Conservation (phyloP, 1,140 invertebrate species). For the Frieseomelitta varia region DNA sequence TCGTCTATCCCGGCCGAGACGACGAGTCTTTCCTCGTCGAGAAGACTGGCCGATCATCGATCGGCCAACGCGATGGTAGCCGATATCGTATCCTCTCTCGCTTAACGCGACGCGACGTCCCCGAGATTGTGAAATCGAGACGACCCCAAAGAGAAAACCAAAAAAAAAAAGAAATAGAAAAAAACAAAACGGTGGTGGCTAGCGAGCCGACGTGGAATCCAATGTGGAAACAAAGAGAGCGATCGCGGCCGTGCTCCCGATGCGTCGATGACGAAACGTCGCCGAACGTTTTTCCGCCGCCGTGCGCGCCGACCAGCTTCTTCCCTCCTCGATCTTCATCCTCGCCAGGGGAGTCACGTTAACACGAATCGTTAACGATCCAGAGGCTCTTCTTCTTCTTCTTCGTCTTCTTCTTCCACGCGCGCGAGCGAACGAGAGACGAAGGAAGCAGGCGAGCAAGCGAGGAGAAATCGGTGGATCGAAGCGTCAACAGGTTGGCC, state of each 20-base stretch:
- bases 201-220: neutral
- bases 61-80: constrained; percentile 24
- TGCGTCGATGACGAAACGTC: neutral
- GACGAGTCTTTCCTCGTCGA: neutral
- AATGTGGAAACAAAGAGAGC: constrained; percentile 27
- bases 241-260: neutral
- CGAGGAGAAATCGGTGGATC: constrained; percentile 7
- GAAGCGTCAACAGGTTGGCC: constrained; percentile 62
- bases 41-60: constrained; percentile 19
- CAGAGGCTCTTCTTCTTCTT: neutral
- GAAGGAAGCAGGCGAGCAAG: neutral
- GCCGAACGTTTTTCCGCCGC: constrained; percentile 32
- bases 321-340: neutral
- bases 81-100: neutral
- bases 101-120: constrained; percentile 50
- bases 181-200: too few relatives aligned
- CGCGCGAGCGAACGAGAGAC: neutral
- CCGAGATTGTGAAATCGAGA: constrained; percentile 46
- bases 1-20: neutral
- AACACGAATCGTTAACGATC: constrained; percentile 39
- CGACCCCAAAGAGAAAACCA: neutral
- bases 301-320: neutral
- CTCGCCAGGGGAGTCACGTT: neutral
- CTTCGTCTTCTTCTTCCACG: neutral
- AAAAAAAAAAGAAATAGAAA: too few relatives aligned